Base-by-base conservation (phyloP, 92 coral and sea anemone species). In the Siderastrea siderea region DNA sequence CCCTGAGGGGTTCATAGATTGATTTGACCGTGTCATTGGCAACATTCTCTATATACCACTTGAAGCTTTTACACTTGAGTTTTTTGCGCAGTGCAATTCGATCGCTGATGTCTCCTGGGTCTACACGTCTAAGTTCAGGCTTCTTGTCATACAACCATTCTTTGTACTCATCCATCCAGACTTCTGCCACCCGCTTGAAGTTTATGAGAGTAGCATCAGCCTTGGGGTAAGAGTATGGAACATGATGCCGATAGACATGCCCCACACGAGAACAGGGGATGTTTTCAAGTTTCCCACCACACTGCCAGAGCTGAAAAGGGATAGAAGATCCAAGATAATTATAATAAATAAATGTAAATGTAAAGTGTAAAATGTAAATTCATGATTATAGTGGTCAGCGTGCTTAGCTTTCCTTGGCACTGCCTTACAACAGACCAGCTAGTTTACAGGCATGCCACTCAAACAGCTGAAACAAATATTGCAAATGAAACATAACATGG, bases 141-240 rank as follows among this genome's bases (percentile, higher is more conserved):
- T 96, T 90, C 85, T 93, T 92, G 86, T 95, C 96, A 82, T 98
- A 98, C 17, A 98, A 81, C 99, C 99, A 98, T 15, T 94, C 95
- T 63, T 98, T 98, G 86, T 98, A 98, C 54, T 98, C 99, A 69
- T 98, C 99, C 99, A 98, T 95, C 99, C 99, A 98, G 1, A 98
- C 99, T 73, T 98, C 99, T 8, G 99, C 99, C 10, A 98, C 99
- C 48, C 99, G 93, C 47, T 94, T 93, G 79, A 98, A 98, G 75
- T 98, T 98, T 49, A 94, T 85, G 10, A 95, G 86, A 60, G 98
- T 96, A 17, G 99, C 99, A 80, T 98, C 98, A 73, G 94, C 94
- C 55, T 98, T 98, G 16, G 99, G 99, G 91, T 98, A 98, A 2
- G 98, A 86, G 74, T 98, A 98, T 1, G 99, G 99, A 4, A 98